A percentile compares a stretch with the other conserved stretches of the same genome.
These are phyloP conservation scores for Drosophila nannoptera DNA, from an alignment of 1,140 invertebrate species.

Conservation along the genomic window DNA sequence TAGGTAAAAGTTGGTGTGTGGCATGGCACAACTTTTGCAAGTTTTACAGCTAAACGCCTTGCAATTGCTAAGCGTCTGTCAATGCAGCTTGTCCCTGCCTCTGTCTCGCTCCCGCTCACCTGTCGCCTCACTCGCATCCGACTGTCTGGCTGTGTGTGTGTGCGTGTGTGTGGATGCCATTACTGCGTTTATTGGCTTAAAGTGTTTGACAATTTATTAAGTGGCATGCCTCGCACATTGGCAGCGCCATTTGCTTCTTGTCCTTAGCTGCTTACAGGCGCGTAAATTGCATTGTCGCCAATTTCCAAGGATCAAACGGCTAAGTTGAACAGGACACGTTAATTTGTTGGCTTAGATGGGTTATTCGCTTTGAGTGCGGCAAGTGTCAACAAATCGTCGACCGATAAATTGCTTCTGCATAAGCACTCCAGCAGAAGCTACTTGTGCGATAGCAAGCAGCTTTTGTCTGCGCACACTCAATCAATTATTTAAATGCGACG, in stretches of 20 bases:
- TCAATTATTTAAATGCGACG: neutral
- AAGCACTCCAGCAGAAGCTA: conserved; percentile 44
- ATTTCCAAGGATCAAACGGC: conserved; percentile 42
- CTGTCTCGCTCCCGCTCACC: conserved; percentile 8
- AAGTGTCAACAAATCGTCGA: conserved; percentile 72
- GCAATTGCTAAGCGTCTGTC: conserved; percentile 59
- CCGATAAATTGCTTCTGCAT: conserved; percentile 74
- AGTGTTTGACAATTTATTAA: conserved; percentile 78
- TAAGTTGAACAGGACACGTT: conserved; percentile 39
- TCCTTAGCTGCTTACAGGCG: conserved; percentile 43
- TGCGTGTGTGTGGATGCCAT: conserved; percentile 42
- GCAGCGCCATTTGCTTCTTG: conserved; percentile 32
- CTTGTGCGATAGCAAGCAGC: conserved; percentile 8
- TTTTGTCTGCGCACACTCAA: conserved; percentile 22
- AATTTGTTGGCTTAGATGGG: conserved; percentile 44
- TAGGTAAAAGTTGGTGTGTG: conserved; percentile 57
- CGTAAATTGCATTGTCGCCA: conserved; percentile 68
- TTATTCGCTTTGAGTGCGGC: conserved; percentile 27
- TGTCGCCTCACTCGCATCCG: neutral
- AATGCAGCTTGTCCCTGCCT: conserved; percentile 12
- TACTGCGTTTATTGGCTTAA: conserved; percentile 76
- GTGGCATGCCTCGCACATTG: conserved; percentile 43
- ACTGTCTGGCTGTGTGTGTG: neutral
- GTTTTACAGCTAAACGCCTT: conserved; percentile 76
- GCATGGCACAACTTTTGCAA: conserved; percentile 61